Conservation (phyloP, 2,797 vertebrate genomes). For the Glyptemys insculpta region DNA sequence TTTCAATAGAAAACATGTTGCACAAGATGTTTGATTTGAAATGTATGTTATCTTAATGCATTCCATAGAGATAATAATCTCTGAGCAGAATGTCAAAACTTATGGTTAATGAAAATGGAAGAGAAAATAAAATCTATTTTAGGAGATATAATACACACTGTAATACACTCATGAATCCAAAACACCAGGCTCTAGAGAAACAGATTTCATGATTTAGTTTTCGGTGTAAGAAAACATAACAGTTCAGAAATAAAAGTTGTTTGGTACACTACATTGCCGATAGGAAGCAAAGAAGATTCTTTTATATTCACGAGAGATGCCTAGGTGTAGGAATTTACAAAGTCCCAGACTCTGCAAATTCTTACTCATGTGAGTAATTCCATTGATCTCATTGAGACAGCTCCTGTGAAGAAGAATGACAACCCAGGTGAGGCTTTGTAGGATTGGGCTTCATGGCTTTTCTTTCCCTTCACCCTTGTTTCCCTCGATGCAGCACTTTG, state of each 20-base stretch:
- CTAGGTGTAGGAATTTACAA: background rate
- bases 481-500: accelerated
- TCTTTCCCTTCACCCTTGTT: background rate
- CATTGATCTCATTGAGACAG: too few relatives aligned
- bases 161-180: background rate
- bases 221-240: background rate
- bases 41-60: slow-evolving; percentile 68
- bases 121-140: slow-evolving; percentile 62
- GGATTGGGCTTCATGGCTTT: background rate
- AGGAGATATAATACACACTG: background rate
- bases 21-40: slow-evolving; percentile 63
- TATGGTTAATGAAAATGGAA: slow-evolving; percentile 64
- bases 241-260: background rate
- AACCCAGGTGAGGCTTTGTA: background rate
- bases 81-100: slow-evolving; percentile 67
- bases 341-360: background rate
- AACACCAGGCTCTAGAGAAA: background rate
- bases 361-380: background rate
- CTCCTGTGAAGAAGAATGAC: too few relatives aligned
- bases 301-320: background rate
- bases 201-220: background rate
- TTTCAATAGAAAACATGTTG: slow-evolving; percentile 57
- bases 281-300: background rate
- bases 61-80: slow-evolving; percentile 62
- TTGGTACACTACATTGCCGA: background rate